These are phyloP conservation scores for Drosophila atroscutellata DNA, from an alignment of 2,888 invertebrate genomes.

Conservation along the genomic window DNA sequence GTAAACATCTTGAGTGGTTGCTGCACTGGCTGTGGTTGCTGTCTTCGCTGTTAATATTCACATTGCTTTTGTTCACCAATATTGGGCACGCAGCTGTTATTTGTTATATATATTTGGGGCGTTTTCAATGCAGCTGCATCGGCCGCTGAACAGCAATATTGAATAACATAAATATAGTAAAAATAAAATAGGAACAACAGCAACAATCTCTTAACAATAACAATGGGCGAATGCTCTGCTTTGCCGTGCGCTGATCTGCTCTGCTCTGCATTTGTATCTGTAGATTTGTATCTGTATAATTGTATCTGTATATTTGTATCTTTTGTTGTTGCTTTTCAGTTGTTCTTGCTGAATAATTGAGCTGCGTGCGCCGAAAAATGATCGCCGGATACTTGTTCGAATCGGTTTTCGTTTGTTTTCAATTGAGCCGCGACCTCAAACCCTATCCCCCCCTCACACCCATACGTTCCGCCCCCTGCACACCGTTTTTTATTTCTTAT, in stretches of 20 bases:
- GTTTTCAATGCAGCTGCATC: conserved; percentile 32
- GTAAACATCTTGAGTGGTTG: conserved; percentile 14
- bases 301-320: conserved; percentile 26
- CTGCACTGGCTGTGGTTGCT: conserved; percentile 27
- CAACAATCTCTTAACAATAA: conserved; percentile 23
- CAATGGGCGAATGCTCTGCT: conserved; percentile 12
- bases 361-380: conserved; percentile 41
- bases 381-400: conserved; percentile 63
- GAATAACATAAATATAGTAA: conserved; percentile 6
- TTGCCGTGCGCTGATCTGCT: not conserved
- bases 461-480: not conserved
- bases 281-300: too few species aligned
- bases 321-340: conserved; percentile 27
- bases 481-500: conserved; percentile 17
- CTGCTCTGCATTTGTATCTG: conserved; percentile 25
- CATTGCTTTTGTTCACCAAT: not conserved
- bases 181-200: conserved; percentile 6
- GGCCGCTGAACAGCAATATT: conserved; percentile 1
- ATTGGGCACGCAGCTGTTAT: not conserved
- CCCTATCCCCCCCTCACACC: not conserved
- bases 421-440: conserved; percentile 33
- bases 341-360: conserved; percentile 38
- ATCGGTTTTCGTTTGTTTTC: conserved; percentile 65
- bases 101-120: conserved; percentile 34
- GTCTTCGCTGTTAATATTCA: not conserved